Conservation (phyloP, 37 sponge, comb jelly and placozoan species). For the Corticium candelabrum region DNA sequence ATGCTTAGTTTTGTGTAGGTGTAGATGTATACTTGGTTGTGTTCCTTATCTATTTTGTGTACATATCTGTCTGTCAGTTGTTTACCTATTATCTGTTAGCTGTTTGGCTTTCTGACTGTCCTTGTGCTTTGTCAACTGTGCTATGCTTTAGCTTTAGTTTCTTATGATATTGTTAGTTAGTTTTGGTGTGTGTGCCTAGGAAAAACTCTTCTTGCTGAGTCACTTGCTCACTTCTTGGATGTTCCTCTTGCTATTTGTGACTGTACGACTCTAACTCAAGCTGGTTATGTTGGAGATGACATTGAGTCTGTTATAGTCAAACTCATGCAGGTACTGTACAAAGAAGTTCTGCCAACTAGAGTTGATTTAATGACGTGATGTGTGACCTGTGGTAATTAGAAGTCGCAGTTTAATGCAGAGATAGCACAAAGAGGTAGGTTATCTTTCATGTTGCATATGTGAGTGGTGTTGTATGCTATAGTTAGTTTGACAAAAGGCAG, state of each 20-base stretch:
- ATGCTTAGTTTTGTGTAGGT: no score
- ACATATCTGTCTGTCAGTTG: background rate
- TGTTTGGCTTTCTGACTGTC: background rate
- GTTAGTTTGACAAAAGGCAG: no score
- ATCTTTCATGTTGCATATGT: no score
- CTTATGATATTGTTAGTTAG: background rate
- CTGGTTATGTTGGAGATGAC: conserved; percentile 99
- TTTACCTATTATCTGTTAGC: no score
- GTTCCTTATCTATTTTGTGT: background rate
- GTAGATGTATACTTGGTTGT: background rate
- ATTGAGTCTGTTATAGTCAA: conserved; percentile 46
- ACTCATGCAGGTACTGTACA: conserved; percentile 31
- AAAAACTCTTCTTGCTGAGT: conserved; percentile 85
- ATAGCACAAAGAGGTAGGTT: conserved; percentile 61
- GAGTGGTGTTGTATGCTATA: no score
- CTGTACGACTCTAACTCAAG: conserved; percentile 98
- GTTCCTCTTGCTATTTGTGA: conserved; percentile 98
- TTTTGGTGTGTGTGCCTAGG: conserved; percentile 30
- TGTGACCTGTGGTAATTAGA: no score
- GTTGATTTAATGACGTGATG: no score
- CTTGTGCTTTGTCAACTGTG: no score
- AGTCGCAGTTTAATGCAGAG: conserved; percentile 58
- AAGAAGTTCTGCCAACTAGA: no score
- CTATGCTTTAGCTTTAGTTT: background rate
- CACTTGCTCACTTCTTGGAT: conserved; percentile 77